Base-by-base conservation (phyloP, 2,888 invertebrate species). In the Ormyrus nitidulus region DNA sequence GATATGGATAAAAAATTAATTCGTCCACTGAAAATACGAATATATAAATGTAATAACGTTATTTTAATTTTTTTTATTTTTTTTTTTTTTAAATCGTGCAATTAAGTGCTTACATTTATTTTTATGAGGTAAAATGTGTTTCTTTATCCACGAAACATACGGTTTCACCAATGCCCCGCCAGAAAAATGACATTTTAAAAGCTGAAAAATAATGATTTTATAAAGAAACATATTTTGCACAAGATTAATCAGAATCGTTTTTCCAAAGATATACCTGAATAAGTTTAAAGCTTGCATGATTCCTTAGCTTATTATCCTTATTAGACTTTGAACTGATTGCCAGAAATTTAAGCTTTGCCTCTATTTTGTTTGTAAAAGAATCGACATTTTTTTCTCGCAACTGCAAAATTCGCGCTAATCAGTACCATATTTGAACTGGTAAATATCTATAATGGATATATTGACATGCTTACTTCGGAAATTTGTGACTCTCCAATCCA, bases 401-500 rank as follows among this genome's bases (percentile, higher is more conserved):
- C 85, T 89, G 80, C 6, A 69, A 69, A 49, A 70, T 65, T 61
- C 51, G 48, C 3, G 34, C 54, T 56, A 61, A 69, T 69, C 19
- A 56, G 44, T 4, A 34, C 64, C 10, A 46, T 61, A 61, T 53
- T 65, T 56, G 61, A 69, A 19, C 10, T 59, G 46, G 3, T 13
- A 53, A 64, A 54, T 8, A 34, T 34, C 34, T 34, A 34, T 34
- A 34, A 34, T 34, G 34, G 3, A 34, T 34, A 34, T 34, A 34
- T 34, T 34, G 34, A 34, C 4, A 61, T 10, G n/a, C 9, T 69
- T 49, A 8, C 81, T 79, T 81, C 77, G 3, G 88, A 88, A 78
- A 89, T 88, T 66, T 83, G 84, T 34, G 84, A 82, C 77, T 88
- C 88, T n/a, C 86, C 86, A 72, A 89, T 85, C 89, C 89, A 88